phyloP scores from a whole-genome alignment of 2,797 vertebrate genomes.

The Crocidura indochinensis region DNA sequence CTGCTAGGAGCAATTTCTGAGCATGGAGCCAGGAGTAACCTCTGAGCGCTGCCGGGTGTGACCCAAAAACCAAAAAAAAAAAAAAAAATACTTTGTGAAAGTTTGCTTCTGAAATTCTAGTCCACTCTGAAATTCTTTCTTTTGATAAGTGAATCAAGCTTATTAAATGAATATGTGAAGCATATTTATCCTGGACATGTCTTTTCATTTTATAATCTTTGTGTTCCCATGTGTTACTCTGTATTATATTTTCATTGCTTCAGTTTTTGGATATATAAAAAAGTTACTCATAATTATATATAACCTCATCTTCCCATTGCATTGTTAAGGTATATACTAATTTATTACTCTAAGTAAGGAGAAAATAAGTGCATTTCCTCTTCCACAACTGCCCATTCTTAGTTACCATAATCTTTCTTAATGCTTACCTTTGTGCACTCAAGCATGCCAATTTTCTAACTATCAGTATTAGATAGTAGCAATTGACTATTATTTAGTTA shows the following conservation, averaged over 20 bases:
- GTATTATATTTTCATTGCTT: background rate
- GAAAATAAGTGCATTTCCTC: conserved; percentile 18
- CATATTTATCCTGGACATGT: background rate
- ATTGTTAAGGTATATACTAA: background rate
- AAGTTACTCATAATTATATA: background rate
- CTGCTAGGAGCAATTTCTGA: too few relatives aligned
- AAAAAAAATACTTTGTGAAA: too few relatives aligned
- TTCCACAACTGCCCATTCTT: background rate
- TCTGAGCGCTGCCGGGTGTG: too few relatives aligned
- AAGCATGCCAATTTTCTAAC: background rate
- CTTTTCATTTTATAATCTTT: background rate
- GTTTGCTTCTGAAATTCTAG: too few relatives aligned
- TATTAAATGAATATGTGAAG: conserved; percentile 8
- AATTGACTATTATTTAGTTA: conserved; percentile 14
- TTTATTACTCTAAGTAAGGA: background rate
- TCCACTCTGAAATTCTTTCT: background rate
- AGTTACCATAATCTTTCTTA: conserved; percentile 6
- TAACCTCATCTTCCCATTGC: background rate
- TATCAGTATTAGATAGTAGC: background rate
- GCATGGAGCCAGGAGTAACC: too few relatives aligned
- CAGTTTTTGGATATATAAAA: background rate
- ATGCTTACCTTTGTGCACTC: background rate
- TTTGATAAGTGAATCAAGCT: background rate
- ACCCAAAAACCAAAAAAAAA: too few relatives aligned
- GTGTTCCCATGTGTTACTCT: background rate